phyloP scores from a whole-genome alignment of 2,113 vertebrate genomes.

The Silurus meridionalis region DNA sequence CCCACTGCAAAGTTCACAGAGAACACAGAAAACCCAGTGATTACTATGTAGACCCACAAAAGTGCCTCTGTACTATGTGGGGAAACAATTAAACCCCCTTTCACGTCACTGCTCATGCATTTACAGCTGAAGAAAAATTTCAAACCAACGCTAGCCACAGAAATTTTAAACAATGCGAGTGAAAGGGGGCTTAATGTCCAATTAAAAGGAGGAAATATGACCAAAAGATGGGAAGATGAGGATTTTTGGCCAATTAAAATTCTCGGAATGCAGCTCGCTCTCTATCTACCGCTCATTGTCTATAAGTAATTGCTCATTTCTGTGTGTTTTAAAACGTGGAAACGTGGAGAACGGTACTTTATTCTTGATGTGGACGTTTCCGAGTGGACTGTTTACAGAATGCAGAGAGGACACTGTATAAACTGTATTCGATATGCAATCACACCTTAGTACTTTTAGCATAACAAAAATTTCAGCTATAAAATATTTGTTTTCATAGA shows the following conservation, averaged over 20 bases:
- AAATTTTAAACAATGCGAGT: constrained; percentile 51
- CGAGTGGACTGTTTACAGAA: constrained; percentile 25
- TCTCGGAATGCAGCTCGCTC: constrained; percentile 47
- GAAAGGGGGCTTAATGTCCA: constrained; percentile 63
- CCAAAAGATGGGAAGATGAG: constrained; percentile 58
- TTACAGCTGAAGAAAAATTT: constrained; percentile 60
- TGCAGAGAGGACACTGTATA: background rate
- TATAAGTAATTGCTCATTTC: constrained; percentile 57
- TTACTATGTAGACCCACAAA: background rate
- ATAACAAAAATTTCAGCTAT: background rate
- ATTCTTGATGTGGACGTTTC: constrained; percentile 35
- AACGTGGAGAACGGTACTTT: constrained; percentile 41
- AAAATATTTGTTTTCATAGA: background rate
- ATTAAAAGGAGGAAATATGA: constrained; percentile 66
- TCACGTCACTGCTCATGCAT: constrained; percentile 31
- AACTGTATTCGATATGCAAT: background rate
- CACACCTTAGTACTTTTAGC: background rate
- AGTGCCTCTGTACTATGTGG: background rate
- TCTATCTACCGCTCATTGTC: constrained; percentile 23
- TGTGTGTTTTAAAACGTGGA: constrained; percentile 47
- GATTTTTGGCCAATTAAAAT: constrained; percentile 67
- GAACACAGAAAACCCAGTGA: constrained; percentile 17
- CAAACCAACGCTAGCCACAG: constrained; percentile 56
- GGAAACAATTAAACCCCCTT: background rate
- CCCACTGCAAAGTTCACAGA: constrained; percentile 78